These are phyloP conservation scores for Abramis brama DNA, from an alignment of 2,113 vertebrate species.

Conservation along the genomic window DNA sequence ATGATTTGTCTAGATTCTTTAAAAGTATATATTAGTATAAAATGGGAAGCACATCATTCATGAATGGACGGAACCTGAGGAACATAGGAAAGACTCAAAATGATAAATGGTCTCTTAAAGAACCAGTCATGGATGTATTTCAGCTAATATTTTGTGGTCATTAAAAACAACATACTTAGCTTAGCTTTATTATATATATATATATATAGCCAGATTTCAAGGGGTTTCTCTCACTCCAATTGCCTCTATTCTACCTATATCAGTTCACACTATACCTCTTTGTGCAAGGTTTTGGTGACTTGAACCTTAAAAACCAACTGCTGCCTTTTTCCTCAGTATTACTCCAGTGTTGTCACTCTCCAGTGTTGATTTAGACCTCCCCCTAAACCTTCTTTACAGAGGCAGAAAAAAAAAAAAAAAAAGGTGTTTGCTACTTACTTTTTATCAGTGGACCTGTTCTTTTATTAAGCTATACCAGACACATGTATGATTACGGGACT, in stretches of 20 bases:
- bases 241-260: slow-evolving; percentile 32
- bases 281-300: slow-evolving; percentile 61
- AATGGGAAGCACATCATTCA: slow-evolving; percentile 18
- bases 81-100: background rate
- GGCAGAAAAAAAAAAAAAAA: background rate
- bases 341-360: slow-evolving; percentile 41
- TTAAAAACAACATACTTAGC: background rate
- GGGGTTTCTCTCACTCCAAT: background rate
- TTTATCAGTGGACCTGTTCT: background rate
- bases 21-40: slow-evolving; percentile 71
- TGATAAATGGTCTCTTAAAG: background rate
- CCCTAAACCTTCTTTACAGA: slow-evolving; percentile 9
- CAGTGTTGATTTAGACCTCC: background rate
- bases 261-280: slow-evolving; percentile 56
- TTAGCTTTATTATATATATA: slow-evolving; percentile 4
- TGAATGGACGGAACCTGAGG: background rate
- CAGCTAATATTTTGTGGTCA: background rate
- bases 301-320: slow-evolving; percentile 73
- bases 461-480: background rate
- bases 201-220: slow-evolving; percentile 11
- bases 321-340: slow-evolving; percentile 72
- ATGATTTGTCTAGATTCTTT: slow-evolving; percentile 73
- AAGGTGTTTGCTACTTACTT: slow-evolving; percentile 10
- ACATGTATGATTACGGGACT: background rate
- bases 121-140: background rate